A percentile compares a stretch with the other conserved stretches of the same genome.
Evolutionary conservation across 2,797 vertebrate species (phyloP).

Genomic region (Sebastes hopkinsi): DNA sequence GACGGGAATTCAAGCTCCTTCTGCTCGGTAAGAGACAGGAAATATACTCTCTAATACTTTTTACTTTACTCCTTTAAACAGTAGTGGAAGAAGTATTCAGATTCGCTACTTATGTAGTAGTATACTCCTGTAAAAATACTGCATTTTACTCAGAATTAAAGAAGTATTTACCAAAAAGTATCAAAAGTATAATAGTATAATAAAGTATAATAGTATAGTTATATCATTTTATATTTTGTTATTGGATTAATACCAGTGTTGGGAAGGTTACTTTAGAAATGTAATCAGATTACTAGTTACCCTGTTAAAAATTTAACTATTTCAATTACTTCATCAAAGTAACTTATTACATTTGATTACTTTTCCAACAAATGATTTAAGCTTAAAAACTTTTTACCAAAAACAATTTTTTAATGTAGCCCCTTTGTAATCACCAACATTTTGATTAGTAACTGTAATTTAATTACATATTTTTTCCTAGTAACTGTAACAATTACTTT

Average conservation of each 20-base stretch:
- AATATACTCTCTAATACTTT: neutral
- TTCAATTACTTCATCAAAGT: neutral
- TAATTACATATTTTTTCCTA: no score
- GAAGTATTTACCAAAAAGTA: no score
- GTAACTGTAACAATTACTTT: no score
- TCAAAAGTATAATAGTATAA: no score
- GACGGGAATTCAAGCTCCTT: conserved; percentile 92
- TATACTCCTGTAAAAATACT: no score
- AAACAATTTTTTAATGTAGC: neutral
- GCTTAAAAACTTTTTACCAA: neutral
- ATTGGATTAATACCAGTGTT: neutral
- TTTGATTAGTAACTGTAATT: neutral
- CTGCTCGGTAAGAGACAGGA: conserved; percentile 84
- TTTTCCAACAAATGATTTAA: neutral
- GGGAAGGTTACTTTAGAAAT: neutral
- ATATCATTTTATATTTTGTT: no score
- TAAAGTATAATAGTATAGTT: no score
- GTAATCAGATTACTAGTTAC: neutral
- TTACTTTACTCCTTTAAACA: neutral
- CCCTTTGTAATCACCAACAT: neutral
- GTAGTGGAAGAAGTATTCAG: neutral
- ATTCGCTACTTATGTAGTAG: no score
- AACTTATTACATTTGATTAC: neutral
- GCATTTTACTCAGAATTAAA: no score
- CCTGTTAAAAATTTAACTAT: neutral